Conservation (phyloP, 1,140 invertebrate genomes). For the Mactra quadrangularis region DNA sequence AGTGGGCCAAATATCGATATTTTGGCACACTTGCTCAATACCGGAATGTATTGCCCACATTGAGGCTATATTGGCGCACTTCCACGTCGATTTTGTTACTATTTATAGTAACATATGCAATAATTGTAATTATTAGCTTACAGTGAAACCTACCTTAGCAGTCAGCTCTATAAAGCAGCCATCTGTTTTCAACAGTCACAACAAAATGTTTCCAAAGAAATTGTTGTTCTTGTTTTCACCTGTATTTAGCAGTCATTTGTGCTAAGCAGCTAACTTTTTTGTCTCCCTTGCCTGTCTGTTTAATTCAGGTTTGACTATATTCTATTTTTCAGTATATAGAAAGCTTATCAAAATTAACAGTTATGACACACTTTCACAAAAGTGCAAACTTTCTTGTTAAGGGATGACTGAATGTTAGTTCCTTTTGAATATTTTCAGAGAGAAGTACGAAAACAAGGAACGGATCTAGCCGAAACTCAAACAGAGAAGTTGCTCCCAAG, state of each 20-base stretch:
- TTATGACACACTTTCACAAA: conserved; percentile 10
- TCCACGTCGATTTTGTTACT: too few species aligned
- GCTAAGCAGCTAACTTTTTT: conserved; percentile 17
- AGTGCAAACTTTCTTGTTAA: background rate
- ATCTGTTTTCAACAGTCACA: conserved; percentile 6
- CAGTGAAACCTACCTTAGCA: conserved; percentile 5
- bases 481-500: conserved; percentile 16
- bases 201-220: conserved; percentile 5
- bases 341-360: conserved; percentile 20
- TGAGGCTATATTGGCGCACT: too few species aligned
- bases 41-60: too few species aligned
- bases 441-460: conserved; percentile 32
- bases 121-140: conserved; percentile 29
- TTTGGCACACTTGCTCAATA: too few species aligned
- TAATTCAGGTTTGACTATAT: conserved; percentile 23
- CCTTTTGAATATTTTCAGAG: conserved; percentile 48
- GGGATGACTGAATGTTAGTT: background rate
- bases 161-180: conserved; percentile 8
- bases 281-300: too few species aligned
- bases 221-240: conserved; percentile 23
- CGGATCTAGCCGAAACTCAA: conserved; percentile 3
- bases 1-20: too few species aligned
- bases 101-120: too few species aligned
- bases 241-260: background rate
- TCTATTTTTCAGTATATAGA: conserved; percentile 33